phyloP scores from a whole-genome alignment of 2,888 invertebrate species.

The Sisyra terminalis region DNA sequence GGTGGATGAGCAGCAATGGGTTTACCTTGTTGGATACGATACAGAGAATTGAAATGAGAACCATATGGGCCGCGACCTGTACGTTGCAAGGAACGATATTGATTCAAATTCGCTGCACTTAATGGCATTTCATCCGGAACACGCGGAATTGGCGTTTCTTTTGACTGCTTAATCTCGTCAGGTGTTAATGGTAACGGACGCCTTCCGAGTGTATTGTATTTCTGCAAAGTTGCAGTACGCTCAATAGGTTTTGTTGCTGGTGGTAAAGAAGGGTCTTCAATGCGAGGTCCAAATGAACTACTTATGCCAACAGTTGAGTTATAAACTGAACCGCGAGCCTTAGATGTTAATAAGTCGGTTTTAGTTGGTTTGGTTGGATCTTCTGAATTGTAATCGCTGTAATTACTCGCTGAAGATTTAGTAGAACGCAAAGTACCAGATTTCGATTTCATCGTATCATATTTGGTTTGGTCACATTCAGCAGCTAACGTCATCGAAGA shows the following conservation, averaged over 20 bases:
- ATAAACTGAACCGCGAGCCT: slow-evolving; percentile 8
- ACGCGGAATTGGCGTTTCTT: slow-evolving; percentile 24
- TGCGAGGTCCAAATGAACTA: slow-evolving; percentile 1
- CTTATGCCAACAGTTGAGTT: slow-evolving; percentile 6
- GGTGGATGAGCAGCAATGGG: too few relatives aligned
- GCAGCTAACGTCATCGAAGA: neutral
- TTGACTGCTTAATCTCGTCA: slow-evolving; percentile 26
- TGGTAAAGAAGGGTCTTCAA: neutral
- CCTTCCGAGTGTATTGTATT: slow-evolving; percentile 27
- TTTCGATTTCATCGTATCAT: slow-evolving; percentile 4
- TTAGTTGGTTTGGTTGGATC: slow-evolving; percentile 7
- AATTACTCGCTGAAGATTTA: slow-evolving; percentile 1
- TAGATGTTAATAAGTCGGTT: slow-evolving; percentile 7
- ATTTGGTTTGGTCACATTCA: neutral
- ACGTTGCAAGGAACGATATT: slow-evolving; percentile 33
- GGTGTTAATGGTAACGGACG: slow-evolving; percentile 27
- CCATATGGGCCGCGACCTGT: slow-evolving; percentile 13
- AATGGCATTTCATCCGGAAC: slow-evolving; percentile 19
- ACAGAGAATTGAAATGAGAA: slow-evolving; percentile 19
- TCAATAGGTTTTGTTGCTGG: slow-evolving; percentile 11
- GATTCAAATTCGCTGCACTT: slow-evolving; percentile 29
- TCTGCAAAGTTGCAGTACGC: slow-evolving; percentile 26
- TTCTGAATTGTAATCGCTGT: slow-evolving; percentile 1
- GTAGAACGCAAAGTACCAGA: slow-evolving; percentile 5
- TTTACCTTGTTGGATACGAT: slow-evolving; percentile 15